These are phyloP conservation scores for Crocodylus rhombifer DNA, from an alignment of 2,797 vertebrate species.

Conservation along the genomic window DNA sequence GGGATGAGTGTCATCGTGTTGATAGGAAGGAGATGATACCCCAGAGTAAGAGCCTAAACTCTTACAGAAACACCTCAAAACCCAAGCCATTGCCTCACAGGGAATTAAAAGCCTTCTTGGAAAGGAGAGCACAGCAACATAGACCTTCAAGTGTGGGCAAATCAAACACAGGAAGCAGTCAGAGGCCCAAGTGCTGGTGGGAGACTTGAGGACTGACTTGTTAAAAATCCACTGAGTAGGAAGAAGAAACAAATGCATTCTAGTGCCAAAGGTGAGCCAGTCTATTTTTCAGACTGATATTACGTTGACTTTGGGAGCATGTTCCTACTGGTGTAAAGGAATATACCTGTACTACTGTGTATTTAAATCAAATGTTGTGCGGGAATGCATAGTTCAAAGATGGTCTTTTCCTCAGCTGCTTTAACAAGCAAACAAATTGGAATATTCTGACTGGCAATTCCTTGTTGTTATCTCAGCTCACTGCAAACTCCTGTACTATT, in stretches of 20 bases:
- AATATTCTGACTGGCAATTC: conserved; percentile 73
- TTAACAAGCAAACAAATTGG: conserved; percentile 67
- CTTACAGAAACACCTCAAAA: background rate
- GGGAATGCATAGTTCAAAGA: conserved; percentile 59
- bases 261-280: background rate
- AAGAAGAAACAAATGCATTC: background rate
- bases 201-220: background rate
- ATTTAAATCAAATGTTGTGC: conserved; percentile 53
- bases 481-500: conserved; percentile 75
- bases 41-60: background rate
- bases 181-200: background rate
- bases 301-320: background rate
- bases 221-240: background rate
- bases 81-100: background rate
- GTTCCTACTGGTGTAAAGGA: background rate
- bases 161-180: background rate
- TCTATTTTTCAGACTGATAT: background rate
- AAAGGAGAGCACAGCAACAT: background rate
- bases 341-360: conserved; percentile 21
- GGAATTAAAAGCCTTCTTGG: background rate
- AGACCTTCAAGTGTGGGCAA: background rate
- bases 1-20: background rate
- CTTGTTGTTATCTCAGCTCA: conserved; percentile 76
- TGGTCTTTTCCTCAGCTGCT: conserved; percentile 13
- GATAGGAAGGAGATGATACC: background rate